These are phyloP conservation scores for Actinia equina DNA, from an alignment of 64 coral and sea anemone species.

Conservation along the genomic window DNA sequence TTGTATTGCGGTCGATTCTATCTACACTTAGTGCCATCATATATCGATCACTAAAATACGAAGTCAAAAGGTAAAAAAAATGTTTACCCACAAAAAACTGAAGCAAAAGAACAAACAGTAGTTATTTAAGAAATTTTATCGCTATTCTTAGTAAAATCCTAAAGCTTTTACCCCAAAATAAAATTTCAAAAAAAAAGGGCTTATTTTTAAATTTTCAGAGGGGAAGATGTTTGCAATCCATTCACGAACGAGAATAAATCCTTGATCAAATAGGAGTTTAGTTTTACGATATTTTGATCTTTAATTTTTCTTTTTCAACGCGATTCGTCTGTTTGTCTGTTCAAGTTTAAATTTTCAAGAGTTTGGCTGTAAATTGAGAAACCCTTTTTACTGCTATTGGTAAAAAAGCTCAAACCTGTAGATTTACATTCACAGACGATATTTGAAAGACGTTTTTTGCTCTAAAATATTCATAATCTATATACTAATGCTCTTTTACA, in stretches of 20 bases:
- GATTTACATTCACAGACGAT: background rate
- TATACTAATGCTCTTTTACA: no score
- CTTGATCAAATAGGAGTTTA: background rate
- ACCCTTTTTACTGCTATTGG: background rate
- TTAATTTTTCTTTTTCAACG: background rate
- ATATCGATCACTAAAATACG: background rate
- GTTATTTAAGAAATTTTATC: background rate
- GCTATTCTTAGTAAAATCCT: background rate
- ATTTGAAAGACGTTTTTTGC: background rate
- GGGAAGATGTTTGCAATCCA: background rate
- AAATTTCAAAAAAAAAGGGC: background rate
- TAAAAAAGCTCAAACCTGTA: background rate
- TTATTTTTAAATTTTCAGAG: background rate
- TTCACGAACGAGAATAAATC: background rate
- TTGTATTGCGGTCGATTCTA: background rate
- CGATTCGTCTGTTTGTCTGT: background rate
- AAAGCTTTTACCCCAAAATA: background rate
- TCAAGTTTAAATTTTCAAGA: background rate
- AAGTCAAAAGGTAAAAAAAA: background rate
- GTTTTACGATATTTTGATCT: background rate
- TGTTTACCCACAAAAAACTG: background rate
- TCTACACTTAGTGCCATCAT: background rate
- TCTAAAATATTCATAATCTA: no score
- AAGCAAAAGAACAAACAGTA: slow-evolving; percentile 9
- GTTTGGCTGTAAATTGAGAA: background rate